These are phyloP conservation scores for Harlomillsia oculata DNA, from an alignment of 1,140 invertebrate species.

Conservation along the genomic window DNA sequence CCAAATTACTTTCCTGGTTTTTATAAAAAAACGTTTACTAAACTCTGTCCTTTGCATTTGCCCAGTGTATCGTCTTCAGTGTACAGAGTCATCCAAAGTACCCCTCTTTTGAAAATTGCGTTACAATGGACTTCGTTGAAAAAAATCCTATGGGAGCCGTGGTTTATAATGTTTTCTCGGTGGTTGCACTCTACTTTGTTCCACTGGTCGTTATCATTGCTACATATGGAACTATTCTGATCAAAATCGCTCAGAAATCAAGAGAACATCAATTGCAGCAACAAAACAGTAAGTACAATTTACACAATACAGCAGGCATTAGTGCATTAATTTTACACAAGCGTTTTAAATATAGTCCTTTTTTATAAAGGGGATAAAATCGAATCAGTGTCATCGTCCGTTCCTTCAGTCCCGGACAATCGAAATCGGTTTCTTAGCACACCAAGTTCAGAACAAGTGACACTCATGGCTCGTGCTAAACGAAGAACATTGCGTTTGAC, in stretches of 20 bases:
- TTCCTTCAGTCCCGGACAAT: no score
- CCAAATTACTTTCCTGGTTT: no score
- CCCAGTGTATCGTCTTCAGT: constrained; percentile 65
- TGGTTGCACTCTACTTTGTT: constrained; percentile 64
- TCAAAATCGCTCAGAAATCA: constrained; percentile 52
- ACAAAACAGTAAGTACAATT: no score
- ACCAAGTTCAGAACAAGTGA: constrained; percentile 60
- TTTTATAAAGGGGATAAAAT: no score
- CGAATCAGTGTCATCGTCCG: no score
- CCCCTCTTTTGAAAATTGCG: constrained; percentile 63
- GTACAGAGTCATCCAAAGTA: constrained; percentile 55
- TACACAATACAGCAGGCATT: no score
- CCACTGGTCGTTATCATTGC: constrained; percentile 62
- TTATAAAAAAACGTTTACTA: no score
- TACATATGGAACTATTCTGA: constrained; percentile 62
- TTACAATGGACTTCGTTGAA: constrained; percentile 62
- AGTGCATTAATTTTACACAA: no score
- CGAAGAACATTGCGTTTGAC: constrained; percentile 37
- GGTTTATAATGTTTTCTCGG: constrained; percentile 63
- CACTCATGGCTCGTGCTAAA: constrained; percentile 54
- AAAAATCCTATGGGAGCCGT: constrained; percentile 49
- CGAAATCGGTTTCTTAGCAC: constrained; percentile 44
- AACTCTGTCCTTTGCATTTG: no score
- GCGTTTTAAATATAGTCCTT: no score
- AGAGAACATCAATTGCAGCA: constrained; percentile 19